Percentiles rank a stretch among this genome's conserved stretches.
These are phyloP conservation scores for Leptocoma aspasia DNA, from an alignment of 2,113 vertebrate genomes.

Conservation along the genomic window DNA sequence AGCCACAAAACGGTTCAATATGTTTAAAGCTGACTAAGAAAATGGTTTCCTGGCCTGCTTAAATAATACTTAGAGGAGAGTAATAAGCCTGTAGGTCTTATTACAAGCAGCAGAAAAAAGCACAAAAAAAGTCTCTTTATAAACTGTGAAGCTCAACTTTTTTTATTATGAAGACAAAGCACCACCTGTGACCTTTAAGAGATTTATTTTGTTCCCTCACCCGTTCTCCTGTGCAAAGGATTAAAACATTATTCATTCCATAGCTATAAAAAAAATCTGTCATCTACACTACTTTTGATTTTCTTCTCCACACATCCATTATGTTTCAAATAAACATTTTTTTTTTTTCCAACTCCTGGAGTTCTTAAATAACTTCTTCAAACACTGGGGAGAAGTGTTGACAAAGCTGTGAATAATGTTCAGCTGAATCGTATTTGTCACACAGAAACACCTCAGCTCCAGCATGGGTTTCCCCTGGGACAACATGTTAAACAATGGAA, in stretches of 20 bases:
- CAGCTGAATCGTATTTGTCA: background rate
- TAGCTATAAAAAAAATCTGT: background rate
- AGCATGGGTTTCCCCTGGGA: background rate
- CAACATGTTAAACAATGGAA: background rate
- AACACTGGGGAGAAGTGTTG: background rate
- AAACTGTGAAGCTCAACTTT: background rate
- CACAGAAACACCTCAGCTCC: background rate
- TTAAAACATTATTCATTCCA: conserved; percentile 33
- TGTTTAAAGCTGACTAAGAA: background rate
- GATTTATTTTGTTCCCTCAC: conserved; percentile 33
- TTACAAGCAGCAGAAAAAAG: background rate
- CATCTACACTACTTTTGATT: conserved; percentile 5
- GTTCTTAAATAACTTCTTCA: conserved; percentile 41
- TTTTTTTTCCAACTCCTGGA: background rate
- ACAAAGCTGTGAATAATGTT: conserved; percentile 31
- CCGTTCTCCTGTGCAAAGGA: background rate
- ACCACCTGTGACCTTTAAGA: conserved; percentile 1
- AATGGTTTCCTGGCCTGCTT: background rate
- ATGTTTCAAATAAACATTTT: conserved; percentile 18
- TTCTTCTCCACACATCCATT: conserved; percentile 28
- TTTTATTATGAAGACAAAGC: conserved; percentile 36
- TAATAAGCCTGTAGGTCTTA: background rate
- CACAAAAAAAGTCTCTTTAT: background rate
- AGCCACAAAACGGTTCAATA: background rate
- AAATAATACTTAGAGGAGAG: background rate